Base-by-base conservation (phyloP, 2,888 invertebrate genomes). In the Himalopsyche japonica region DNA sequence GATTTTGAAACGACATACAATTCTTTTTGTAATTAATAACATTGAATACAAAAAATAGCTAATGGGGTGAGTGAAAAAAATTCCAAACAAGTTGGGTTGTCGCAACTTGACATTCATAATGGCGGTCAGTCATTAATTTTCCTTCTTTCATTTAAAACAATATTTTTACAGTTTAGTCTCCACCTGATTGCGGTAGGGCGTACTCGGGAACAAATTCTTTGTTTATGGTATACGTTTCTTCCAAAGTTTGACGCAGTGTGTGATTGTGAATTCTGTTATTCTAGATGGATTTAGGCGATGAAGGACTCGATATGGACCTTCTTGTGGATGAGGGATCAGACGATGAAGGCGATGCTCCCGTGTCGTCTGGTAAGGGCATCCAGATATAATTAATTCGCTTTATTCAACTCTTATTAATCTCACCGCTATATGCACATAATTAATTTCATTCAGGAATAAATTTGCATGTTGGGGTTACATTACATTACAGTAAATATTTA, bases 301-400 rank as follows among this genome's bases (percentile, higher is more conserved):
- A 92, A 87, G 91, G 89, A 88, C 89, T 93, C 90, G 94, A 95
- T 90, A 94, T 95, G 92, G 96, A 96, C 90, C 93, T 95, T 88
- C 93, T 95, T 88, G 95, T 94, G 88, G 95, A 94, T 87, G 95
- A 95, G 89, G 95, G 94, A 87, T 95, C 95, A 70, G 95, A 96
- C 89, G 94, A 95, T 86, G 95, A 95, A 88, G 95, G 95, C 88
- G 95, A 95, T 89, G 95, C 91, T 87, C 92, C 91, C 88, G 92
- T 91, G 88, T 92, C 92, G 87, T 91, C 92, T 89, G 92, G 92
- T 92, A 57, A 83, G 81, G 70, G 47, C 20, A 15, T 57, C 27
- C 32, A 47, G 10, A 57, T 20, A 57, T 24, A 57, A 6, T 57
- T 57, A 4, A 10, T 57, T 20, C 24, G 57, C 12, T 24, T 57